Evolutionary conservation across 2,888 invertebrate species (phyloP), one percentile per base, ranked within the genome.

Genomic region (Drosophila mercatorum): DNA sequence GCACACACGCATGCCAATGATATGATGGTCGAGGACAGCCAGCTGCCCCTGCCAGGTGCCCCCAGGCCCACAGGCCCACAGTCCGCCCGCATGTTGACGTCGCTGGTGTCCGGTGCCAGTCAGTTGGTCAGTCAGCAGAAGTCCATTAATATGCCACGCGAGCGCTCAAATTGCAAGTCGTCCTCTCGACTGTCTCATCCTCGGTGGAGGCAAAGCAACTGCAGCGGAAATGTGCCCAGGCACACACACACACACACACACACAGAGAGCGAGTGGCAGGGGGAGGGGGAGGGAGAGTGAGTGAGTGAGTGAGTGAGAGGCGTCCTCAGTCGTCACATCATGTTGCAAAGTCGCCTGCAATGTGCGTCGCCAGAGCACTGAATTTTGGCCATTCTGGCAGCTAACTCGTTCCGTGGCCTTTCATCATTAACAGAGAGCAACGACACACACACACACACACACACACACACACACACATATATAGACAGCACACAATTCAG

Each of bases 121-220:
- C 69, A 70, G 81, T 81, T 81, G 79, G 81, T 61, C 79, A 67
- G 68, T 67, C 55, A 67, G 55, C 75, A 55, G 52, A 80, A 68
- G 70, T 70, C 80, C 80, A 85, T 85, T 85, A 85, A 89, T 81
- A 85, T 85, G 89, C 84, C 82, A 85, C 63, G 82, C 79, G 72
- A 85, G 80, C 85, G 87, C 84, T 88, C 81, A 86, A 86, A 88
- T 88, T 86, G 83, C 88, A 88, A 81, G 83, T 73, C 86, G 55
- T 78, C 69, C 85, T 84, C 82, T 68, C 73, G 59, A 71, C 61
- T 74, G 62, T 73, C 83, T 80, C 80, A 56, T 78, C 63, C 72
- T 67, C 72, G 14, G 38, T 62, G 63, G 63, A 52, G 47, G 46
- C 46, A 36, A 41, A 60, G 51, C 68, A 83, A 83, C 79, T 84